A percentile compares a stretch with the other conserved stretches of the same genome.
phyloP scores from a whole-genome alignment of 2,113 vertebrate genomes.

The Poicephalus meyeri region DNA sequence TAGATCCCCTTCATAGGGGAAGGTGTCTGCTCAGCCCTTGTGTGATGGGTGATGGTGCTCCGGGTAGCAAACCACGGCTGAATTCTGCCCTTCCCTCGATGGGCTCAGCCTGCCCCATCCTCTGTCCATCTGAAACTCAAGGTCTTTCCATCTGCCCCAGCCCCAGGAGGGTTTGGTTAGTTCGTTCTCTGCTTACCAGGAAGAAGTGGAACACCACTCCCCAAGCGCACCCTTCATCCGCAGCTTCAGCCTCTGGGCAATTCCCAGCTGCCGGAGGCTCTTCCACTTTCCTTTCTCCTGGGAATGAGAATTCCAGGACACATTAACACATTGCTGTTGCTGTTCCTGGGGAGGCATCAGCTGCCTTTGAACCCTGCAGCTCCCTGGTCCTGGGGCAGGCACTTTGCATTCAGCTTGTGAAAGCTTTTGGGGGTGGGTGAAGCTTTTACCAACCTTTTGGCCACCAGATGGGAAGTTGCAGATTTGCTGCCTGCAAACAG shows the following conservation, averaged over 20 bases:
- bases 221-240: conserved; percentile 86
- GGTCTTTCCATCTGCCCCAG: neutral
- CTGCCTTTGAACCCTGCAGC: neutral
- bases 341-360: accelerated
- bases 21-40: neutral
- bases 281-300: neutral
- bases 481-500: accelerated
- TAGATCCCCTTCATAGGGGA: accelerated
- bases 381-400: accelerated
- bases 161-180: accelerated
- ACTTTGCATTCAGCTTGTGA: accelerated
- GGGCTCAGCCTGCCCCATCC: neutral
- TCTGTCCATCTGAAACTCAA: accelerated
- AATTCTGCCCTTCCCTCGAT: accelerated
- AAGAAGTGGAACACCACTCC: conserved; percentile 94
- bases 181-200: conserved; percentile 73
- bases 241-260: neutral
- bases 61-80: neutral
- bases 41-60: neutral
- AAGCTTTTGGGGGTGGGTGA: neutral
- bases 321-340: accelerated
- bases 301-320: neutral
- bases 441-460: neutral
- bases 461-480: neutral
- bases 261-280: neutral